A percentile compares a stretch with the other conserved stretches of the same genome.
Evolutionary conservation across 2,797 vertebrate genomes (phyloP).

Genomic region (Eleutherodactylus coqui): DNA sequence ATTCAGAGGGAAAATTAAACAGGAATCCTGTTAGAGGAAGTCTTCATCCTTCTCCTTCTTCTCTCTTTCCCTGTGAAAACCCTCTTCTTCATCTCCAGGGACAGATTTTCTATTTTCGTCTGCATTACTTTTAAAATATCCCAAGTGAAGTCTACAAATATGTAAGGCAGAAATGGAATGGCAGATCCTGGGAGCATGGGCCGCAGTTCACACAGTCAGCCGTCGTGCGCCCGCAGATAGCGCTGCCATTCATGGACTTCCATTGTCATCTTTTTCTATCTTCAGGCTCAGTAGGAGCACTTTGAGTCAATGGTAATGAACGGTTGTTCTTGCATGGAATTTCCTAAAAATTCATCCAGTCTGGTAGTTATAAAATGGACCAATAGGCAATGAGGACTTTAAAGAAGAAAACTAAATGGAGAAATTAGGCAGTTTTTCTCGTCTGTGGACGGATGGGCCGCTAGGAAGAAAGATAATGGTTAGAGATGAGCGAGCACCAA

Average conservation of each 20-base stretch:
- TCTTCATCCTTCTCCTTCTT: slow-evolving; percentile 30
- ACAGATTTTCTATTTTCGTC: slow-evolving; percentile 49
- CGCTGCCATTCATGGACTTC: neutral
- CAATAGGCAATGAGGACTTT: neutral
- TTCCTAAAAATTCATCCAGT: neutral
- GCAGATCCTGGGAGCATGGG: slow-evolving; percentile 9
- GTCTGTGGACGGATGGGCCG: neutral
- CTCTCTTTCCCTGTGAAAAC: slow-evolving; percentile 16
- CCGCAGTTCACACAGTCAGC: slow-evolving; percentile 29
- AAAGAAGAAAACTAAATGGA: neutral
- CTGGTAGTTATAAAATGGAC: neutral
- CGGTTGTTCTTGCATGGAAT: neutral
- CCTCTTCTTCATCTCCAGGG: slow-evolving; percentile 40
- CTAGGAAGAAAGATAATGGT: slow-evolving; percentile 28
- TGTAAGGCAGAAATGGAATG: slow-evolving; percentile 20
- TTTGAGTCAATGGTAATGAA: neutral
- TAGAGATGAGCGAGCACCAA: too few relatives aligned
- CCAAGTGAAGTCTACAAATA: slow-evolving; percentile 48
- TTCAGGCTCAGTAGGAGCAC: neutral
- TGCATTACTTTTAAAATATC: slow-evolving; percentile 47
- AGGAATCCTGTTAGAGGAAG: slow-evolving; percentile 49
- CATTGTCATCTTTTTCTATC: neutral
- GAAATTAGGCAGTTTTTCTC: slow-evolving; percentile 15
- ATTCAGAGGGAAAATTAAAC: slow-evolving; percentile 46
- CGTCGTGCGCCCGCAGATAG: slow-evolving; percentile 17